A percentile compares a stretch with the other conserved stretches of the same genome.
These are phyloP conservation scores for Cephalopholis sonnerati DNA, from an alignment of 2,113 vertebrate genomes.

Conservation along the genomic window DNA sequence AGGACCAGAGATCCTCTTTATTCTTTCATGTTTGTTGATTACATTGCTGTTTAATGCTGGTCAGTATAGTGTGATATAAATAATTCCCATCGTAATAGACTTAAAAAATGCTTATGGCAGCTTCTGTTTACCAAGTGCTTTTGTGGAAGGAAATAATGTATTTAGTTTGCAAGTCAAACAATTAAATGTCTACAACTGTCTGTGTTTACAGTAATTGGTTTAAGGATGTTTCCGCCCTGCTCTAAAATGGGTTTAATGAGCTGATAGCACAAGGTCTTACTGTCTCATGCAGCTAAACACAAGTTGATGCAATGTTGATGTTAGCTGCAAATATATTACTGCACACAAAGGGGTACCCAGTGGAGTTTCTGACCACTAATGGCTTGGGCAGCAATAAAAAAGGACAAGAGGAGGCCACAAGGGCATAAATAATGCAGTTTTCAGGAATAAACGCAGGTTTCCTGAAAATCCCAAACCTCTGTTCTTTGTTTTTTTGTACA, in stretches of 20 bases:
- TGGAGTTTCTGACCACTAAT: background rate
- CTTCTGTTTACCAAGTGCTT: background rate
- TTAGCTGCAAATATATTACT: background rate
- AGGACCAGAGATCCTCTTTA: background rate
- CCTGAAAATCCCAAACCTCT: background rate
- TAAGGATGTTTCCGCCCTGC: background rate
- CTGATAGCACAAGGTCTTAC: background rate
- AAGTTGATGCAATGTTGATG: background rate
- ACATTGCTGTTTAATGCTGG: background rate
- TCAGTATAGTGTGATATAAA: background rate
- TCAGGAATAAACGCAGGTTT: background rate
- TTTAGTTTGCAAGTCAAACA: background rate
- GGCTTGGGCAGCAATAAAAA: background rate
- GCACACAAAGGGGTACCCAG: background rate
- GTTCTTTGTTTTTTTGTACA: background rate
- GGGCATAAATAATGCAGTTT: background rate
- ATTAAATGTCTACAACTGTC: background rate
- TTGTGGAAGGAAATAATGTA: background rate
- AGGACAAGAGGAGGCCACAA: background rate
- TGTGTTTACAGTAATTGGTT: background rate
- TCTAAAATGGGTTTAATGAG: background rate
- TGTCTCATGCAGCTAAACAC: background rate
- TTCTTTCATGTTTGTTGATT: conserved; percentile 1
- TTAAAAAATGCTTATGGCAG: background rate
- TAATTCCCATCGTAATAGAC: background rate